Conservation (phyloP, 2,888 invertebrate genomes). For the Caenorhabditis doughertyi region DNA sequence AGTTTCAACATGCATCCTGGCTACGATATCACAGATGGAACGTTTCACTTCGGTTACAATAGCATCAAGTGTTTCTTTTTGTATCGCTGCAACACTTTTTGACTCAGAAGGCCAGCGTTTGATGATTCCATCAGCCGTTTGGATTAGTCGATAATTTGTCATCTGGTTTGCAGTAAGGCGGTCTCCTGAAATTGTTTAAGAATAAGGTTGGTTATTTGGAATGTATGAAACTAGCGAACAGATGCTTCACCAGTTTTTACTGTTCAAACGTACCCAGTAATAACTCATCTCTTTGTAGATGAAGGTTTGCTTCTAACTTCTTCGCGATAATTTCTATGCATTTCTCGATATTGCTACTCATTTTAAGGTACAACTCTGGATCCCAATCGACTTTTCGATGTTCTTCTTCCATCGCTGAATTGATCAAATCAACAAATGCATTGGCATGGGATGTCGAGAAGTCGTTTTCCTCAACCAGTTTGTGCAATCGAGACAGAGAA, state of each 20-base stretch:
- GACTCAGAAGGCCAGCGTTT: conserved; percentile 69
- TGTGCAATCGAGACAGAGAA: conserved; percentile 90
- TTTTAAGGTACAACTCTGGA: conserved; percentile 71
- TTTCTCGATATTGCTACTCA: conserved; percentile 69
- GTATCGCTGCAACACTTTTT: conserved; percentile 57
- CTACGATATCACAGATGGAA: conserved; percentile 66
- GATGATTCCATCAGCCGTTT: conserved; percentile 66
- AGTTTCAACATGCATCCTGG: conserved; percentile 71
- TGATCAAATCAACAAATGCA: conserved; percentile 75
- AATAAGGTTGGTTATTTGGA: neutral
- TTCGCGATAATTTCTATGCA: conserved; percentile 72
- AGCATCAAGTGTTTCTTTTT: conserved; percentile 58
- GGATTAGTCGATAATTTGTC: conserved; percentile 72
- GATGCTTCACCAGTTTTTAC: neutral
- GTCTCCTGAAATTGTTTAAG: conserved; percentile 59
- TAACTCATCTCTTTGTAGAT: conserved; percentile 64
- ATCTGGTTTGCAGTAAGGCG: conserved; percentile 68
- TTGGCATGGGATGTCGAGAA: conserved; percentile 67
- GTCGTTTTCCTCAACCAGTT: conserved; percentile 88
- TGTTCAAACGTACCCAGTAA: conserved; percentile 52
- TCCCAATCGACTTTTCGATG: conserved; percentile 79
- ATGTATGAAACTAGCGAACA: too few species aligned
- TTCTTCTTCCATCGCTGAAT: conserved; percentile 77
- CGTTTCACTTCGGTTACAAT: conserved; percentile 56
- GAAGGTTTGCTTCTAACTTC: conserved; percentile 69